Evolutionary conservation across 2,888 invertebrate genomes (phyloP).

Genomic region (Agrotis segetum): DNA sequence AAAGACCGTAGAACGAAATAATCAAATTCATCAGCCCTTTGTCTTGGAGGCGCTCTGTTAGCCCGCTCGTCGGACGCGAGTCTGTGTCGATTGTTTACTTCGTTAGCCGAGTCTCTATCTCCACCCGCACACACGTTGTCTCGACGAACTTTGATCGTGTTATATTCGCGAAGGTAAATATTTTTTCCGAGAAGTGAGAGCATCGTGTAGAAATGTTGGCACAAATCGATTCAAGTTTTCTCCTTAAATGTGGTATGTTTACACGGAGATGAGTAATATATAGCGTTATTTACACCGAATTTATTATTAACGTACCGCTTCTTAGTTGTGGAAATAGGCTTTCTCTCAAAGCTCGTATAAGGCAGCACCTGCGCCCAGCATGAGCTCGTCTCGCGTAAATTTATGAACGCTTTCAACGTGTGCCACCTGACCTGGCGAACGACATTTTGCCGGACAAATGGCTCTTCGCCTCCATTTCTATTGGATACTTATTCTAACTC

Average conservation of each 20-base stretch:
- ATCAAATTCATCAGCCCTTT: constrained; percentile 86
- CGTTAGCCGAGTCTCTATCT: constrained; percentile 84
- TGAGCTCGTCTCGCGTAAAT: constrained; percentile 84
- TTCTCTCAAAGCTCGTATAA: constrained; percentile 73
- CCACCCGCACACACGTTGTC: constrained; percentile 77
- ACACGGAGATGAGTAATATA: constrained; percentile 44
- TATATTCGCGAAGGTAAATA: constrained; percentile 70
- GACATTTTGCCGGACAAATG: constrained; percentile 86
- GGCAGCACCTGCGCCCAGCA: constrained; percentile 85
- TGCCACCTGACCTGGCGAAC: constrained; percentile 89
- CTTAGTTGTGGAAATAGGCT: constrained; percentile 76
- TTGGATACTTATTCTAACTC: constrained; percentile 78
- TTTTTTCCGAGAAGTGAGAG: constrained; percentile 60
- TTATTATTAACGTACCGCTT: constrained; percentile 69
- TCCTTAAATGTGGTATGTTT: constrained; percentile 34
- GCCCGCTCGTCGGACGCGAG: constrained; percentile 79
- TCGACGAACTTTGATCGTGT: constrained; percentile 79
- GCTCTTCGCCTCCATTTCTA: constrained; percentile 82
- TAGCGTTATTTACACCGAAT: constrained; percentile 59
- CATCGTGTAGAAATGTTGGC: constrained; percentile 41
- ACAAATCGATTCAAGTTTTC: constrained; percentile 39
- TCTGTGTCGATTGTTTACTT: constrained; percentile 88
- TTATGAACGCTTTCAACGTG: constrained; percentile 89
- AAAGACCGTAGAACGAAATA: constrained; percentile 79
- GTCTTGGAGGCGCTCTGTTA: constrained; percentile 79